Percentiles rank a stretch among this genome's conserved stretches.
These are phyloP conservation scores for Leptatherina wallacei DNA, from an alignment of 2,797 vertebrate genomes.

Conservation along the genomic window DNA sequence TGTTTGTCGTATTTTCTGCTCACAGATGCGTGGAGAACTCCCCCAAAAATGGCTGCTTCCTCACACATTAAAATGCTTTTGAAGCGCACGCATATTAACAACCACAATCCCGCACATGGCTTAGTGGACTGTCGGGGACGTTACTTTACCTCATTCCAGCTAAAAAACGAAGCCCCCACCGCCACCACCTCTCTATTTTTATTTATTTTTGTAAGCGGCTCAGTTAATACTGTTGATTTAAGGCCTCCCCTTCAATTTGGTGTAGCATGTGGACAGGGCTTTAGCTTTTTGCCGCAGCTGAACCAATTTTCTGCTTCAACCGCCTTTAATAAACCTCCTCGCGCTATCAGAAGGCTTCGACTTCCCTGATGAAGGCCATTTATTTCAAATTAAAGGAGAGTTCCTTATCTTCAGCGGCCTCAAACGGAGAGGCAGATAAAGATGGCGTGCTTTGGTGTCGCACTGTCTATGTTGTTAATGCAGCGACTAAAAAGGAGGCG, in stretches of 20 bases:
- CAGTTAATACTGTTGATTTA: constrained; percentile 84
- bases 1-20: constrained; percentile 72
- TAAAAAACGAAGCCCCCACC: constrained; percentile 7
- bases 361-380: constrained; percentile 83
- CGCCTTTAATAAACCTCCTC: constrained; percentile 81
- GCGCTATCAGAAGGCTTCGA: constrained; percentile 75
- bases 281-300: constrained; percentile 69
- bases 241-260: constrained; percentile 81
- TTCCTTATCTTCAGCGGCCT: constrained; percentile 79
- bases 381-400: constrained; percentile 86
- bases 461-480: constrained; percentile 60
- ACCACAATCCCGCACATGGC: constrained; percentile 11
- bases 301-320: constrained; percentile 85
- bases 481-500: constrained; percentile 22
- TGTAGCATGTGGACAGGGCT: constrained; percentile 70
- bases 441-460: constrained; percentile 66
- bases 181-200: constrained; percentile 26
- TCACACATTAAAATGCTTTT: constrained; percentile 22
- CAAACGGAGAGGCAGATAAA: constrained; percentile 62
- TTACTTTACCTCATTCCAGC: constrained; percentile 31
- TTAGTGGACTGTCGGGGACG: constrained; percentile 31
- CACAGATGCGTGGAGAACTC: constrained; percentile 57
- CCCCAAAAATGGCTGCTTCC: constrained; percentile 33
- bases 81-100: constrained; percentile 17
- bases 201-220: constrained; percentile 67